Conservation (phyloP, 2,797 vertebrate genomes). For the Anas georgica region DNA sequence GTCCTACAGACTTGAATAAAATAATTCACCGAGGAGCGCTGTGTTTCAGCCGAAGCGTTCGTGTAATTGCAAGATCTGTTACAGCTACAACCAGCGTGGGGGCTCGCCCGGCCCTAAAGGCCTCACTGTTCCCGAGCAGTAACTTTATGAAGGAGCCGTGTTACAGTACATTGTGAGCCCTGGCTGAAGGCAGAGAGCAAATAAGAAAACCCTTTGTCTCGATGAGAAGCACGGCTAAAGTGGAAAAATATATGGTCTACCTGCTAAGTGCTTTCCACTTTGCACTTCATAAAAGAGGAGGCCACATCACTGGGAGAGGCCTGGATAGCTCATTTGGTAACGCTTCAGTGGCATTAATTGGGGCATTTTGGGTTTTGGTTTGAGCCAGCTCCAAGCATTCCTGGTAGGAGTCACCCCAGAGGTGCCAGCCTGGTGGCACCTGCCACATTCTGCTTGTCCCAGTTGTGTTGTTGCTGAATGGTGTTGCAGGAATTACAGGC, state of each 20-base stretch:
- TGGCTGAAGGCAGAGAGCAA: background rate
- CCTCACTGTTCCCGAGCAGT: background rate
- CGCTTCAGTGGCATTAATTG: background rate
- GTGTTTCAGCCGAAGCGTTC: background rate
- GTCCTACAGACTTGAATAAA: background rate
- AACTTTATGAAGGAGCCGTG: background rate
- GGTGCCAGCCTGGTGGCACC: background rate
- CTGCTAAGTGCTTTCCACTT: slow-evolving; percentile 53
- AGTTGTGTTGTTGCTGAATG: background rate
- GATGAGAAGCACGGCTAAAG: background rate
- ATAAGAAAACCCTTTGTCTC: slow-evolving; percentile 41
- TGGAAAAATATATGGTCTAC: slow-evolving; percentile 26
- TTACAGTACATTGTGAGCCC: background rate
- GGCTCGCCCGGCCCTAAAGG: background rate
- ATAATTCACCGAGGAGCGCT: background rate
- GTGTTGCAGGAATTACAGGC: background rate
- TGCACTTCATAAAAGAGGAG: slow-evolving; percentile 9
- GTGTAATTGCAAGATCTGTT: background rate
- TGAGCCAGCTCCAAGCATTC: background rate
- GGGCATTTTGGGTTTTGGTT: background rate
- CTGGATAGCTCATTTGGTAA: background rate
- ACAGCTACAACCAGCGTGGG: background rate
- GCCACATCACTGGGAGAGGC: background rate
- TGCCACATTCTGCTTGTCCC: background rate
- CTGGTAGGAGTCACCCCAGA: background rate